These are phyloP conservation scores for Chrysaora quinquecirrha DNA, from an alignment of 30 jellyfish, hydroid and myxozoan genomes.

Conservation along the genomic window DNA sequence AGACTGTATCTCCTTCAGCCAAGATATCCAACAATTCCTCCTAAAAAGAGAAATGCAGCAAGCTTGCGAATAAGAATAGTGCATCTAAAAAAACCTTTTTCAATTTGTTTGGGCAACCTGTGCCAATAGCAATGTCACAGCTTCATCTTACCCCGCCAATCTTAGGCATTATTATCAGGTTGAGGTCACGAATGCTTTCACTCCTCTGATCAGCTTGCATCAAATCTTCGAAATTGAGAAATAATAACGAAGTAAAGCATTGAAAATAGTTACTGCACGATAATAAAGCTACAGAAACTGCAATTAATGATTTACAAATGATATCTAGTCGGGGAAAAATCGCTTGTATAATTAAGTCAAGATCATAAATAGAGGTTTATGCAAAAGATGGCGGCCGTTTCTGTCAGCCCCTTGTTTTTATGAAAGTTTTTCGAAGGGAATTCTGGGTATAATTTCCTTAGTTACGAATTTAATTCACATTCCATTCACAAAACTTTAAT, in stretches of 20 bases:
- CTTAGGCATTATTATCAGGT: neutral
- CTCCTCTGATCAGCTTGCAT: neutral
- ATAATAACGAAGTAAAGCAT: neutral
- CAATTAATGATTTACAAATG: neutral
- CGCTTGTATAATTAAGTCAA: too few species aligned
- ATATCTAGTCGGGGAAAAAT: neutral
- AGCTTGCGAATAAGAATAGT: neutral
- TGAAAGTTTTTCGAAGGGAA: too few species aligned
- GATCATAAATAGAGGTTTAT: too few species aligned
- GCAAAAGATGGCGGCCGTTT: too few species aligned
- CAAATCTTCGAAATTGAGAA: neutral
- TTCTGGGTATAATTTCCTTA: too few species aligned
- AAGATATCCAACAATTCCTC: neutral
- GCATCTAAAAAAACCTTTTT: neutral
- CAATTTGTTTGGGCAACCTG: slow-evolving; percentile 1
- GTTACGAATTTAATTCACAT: too few species aligned
- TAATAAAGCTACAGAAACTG: neutral
- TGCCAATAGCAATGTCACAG: neutral
- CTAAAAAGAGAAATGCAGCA: neutral
- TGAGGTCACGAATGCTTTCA: neutral
- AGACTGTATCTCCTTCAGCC: slow-evolving; percentile 10
- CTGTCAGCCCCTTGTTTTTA: too few species aligned
- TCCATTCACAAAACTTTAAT: too few species aligned
- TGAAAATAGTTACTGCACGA: neutral
- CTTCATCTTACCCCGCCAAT: neutral